Evolutionary conservation across 2,888 invertebrate genomes (phyloP), one percentile per base, ranked within the genome.

Genomic region (Synanthedon andrenaeformis): DNA sequence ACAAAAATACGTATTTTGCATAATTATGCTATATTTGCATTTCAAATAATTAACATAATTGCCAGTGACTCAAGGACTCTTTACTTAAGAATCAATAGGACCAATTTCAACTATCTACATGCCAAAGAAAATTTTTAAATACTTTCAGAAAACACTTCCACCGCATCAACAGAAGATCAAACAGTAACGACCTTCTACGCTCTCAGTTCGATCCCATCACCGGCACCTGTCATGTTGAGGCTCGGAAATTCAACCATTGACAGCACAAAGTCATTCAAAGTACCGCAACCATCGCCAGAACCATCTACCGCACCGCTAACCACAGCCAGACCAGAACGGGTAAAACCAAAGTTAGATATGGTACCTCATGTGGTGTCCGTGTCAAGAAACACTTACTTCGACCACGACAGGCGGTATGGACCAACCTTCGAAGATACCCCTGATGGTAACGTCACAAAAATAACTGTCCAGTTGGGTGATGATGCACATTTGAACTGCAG

Each of bases 401-500:
- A 88, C 52, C 88, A 88, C 51, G 88, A 88, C 54, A 70, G 85
- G 54, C 90, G 91, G 65, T 92, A 92, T 77, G 93, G 93, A 41
- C 93, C 93, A 41, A 92, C 92, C 62, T 93, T 93, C 66, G 93
- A 93, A 65, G 88, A 87, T 53, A 66, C 72, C 0, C 72, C 79
- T 1, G 81, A 87, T 62, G 91, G 91, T 28, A 91, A 91, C 63
- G 81, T 91, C 14, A 90, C 91, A 51, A 93, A 92, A 69, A 90
- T 93, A 54, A 93, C 93, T 1, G 92, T 93, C 23, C 93, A 93
- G 66, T 88, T 92, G 54, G 93, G 93, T 2, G 92, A 91, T 58
- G 92, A 91, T 56, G 92, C 92, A 50, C 90, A 90, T 69, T 81
- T 94, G 60, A 92, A 94, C 76, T 94, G 94, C 76, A 90, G 91